Base-by-base conservation (phyloP, 2,888 invertebrate species). In the Pyrochroa serraticornis region DNA sequence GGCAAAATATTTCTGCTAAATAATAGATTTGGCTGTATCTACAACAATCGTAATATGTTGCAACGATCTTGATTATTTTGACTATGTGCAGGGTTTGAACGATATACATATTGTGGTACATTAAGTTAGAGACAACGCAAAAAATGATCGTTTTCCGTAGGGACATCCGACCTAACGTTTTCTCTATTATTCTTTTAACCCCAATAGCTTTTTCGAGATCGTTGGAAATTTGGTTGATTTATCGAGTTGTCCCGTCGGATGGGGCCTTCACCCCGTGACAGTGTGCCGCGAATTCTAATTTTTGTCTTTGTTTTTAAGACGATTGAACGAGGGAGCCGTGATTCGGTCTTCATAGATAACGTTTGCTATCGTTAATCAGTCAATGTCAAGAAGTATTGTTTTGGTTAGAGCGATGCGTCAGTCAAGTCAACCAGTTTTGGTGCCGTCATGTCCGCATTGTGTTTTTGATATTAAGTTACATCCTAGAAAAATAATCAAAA, bases 301-400 rank as follows among this genome's bases (percentile, higher is more conserved):
- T 68, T 68, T 66, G 66, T 62, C 60, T 65, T 66, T 66, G 68
- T 68, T 68, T 66, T 60, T 53, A 58, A 58, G 64, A 57, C 60
- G 64, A 64, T 64, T 60, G 62, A 63, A 41, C 43, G 50, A 52
- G 46, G 52, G 53, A 54, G 53, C 65, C 65, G 63, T 67, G 68
- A 67, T 69, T 63, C 55, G 58, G 64, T 57, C 63, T 60, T 58
- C 57, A 60, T 53, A 65, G 66, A 68, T 68, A 68, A 68, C 65
- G 64, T 62, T 60, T 47, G 34, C 51, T 47, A 55, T 55, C 58
- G 61, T 62, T 61, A 67, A 71, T 71, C 71, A 70, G 63, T 71
- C 71, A 71, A 67, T 66, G 71, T 71, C 71, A 71, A 59, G 59
- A 60, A 50, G 67, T 62, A 68, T 71, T 71, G 70, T 71, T 71